phyloP scores from a whole-genome alignment of 2,797 vertebrate genomes.

The Xenopus petersii region DNA sequence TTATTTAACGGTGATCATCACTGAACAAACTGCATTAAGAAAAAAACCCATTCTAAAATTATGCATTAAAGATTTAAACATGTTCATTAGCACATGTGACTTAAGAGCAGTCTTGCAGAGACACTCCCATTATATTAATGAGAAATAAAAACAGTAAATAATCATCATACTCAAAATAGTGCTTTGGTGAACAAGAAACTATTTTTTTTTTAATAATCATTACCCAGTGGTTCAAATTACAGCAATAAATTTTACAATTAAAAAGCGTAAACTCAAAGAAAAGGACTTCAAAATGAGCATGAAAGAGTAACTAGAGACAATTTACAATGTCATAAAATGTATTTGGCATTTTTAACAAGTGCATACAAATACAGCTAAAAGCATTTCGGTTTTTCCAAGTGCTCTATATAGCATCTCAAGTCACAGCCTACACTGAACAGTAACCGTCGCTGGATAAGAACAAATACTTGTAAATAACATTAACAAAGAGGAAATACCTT shows the following conservation, averaged over 20 bases:
- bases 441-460: constrained; percentile 97
- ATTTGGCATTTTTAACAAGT: constrained; percentile 98
- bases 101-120: neutral
- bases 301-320: constrained; percentile 45
- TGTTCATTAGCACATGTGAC: constrained; percentile 1
- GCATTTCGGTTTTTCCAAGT: constrained; percentile 97
- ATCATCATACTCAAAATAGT: constrained; percentile 27
- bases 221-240: constrained; percentile 45
- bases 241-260: constrained; percentile 42
- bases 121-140: neutral
- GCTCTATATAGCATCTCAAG: constrained; percentile 98
- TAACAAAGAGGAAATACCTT: constrained; percentile 85
- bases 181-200: constrained; percentile 37
- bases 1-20: constrained; percentile 3
- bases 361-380: constrained; percentile 99
- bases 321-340: constrained; percentile 93
- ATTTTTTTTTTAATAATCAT: constrained; percentile 28
- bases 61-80: neutral
- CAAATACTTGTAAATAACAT: constrained; percentile 85
- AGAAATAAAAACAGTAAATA: constrained; percentile 13
- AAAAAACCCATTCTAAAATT: neutral
- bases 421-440: constrained; percentile 97
- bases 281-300: constrained; percentile 16
- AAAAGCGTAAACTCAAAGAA: constrained; percentile 37
- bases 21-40: neutral